These are phyloP conservation scores for Salminus brasiliensis DNA, from an alignment of 2,113 vertebrate species.

Conservation along the genomic window DNA sequence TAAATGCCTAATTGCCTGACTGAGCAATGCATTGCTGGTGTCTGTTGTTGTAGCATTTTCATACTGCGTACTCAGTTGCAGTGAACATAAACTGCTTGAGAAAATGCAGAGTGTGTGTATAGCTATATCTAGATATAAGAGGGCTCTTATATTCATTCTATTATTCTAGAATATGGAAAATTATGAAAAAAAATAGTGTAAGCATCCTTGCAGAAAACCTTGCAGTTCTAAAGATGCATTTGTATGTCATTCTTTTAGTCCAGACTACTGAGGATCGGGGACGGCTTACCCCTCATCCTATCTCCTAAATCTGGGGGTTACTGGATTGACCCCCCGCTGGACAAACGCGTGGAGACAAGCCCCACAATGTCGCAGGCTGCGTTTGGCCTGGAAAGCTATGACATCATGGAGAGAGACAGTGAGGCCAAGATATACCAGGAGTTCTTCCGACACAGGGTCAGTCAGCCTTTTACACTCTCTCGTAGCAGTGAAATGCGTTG, in stretches of 20 bases:
- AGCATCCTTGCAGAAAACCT: slow-evolving; percentile 13
- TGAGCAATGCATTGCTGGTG: too few species aligned
- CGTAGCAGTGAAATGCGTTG: too few species aligned
- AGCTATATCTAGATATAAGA: too few species aligned
- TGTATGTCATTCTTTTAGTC: slow-evolving; percentile 54
- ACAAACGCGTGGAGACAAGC: slow-evolving; percentile 71
- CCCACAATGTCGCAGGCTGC: slow-evolving; percentile 68
- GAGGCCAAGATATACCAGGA: slow-evolving; percentile 84
- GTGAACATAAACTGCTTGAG: too few species aligned
- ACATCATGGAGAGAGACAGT: slow-evolving; percentile 84
- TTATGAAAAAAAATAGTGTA: too few species aligned
- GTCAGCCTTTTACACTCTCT: too few species aligned
- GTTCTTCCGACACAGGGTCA: slow-evolving; percentile 84
- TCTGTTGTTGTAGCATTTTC: too few species aligned
- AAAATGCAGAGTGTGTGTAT: too few species aligned
- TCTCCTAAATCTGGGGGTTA: slow-evolving; percentile 84
- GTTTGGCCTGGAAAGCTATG: slow-evolving; percentile 71
- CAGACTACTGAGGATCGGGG: slow-evolving; percentile 78
- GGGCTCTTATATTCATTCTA: too few species aligned
- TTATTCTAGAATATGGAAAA: too few species aligned
- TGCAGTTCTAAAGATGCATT: not conserved
- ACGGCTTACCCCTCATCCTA: slow-evolving; percentile 83
- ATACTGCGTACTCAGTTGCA: too few species aligned
- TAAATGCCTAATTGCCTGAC: too few species aligned
- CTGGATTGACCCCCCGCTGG: slow-evolving; percentile 84